phyloP scores from a whole-genome alignment of 2,797 vertebrate genomes.

The Macropus fuliginosus region DNA sequence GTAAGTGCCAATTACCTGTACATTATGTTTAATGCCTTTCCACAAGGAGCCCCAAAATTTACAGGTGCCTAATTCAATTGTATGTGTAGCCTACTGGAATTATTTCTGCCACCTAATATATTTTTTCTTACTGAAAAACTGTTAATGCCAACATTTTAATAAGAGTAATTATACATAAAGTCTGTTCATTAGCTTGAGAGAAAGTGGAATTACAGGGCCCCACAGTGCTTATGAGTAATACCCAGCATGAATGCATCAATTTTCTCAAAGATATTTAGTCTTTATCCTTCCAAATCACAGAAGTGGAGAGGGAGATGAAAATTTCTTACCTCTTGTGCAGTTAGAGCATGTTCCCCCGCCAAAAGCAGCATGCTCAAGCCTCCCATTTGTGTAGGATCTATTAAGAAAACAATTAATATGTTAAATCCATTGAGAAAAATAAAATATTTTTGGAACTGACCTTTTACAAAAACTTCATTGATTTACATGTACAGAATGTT shows the following conservation, averaged over 20 bases:
- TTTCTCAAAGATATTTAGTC: constrained; percentile 28
- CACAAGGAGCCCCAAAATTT: not conserved
- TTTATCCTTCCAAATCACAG: not conserved
- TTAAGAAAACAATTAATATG: constrained; percentile 74
- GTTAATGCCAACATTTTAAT: not conserved
- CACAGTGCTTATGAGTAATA: not conserved
- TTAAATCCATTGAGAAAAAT: constrained; percentile 72
- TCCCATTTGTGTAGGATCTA: constrained; percentile 98
- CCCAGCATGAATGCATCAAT: constrained; percentile 4
- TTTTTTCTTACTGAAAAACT: constrained; percentile 26
- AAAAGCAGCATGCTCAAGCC: constrained; percentile 98
- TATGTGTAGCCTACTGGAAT: not conserved
- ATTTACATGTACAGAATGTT: not conserved
- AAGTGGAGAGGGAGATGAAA: not conserved
- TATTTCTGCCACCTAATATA: not conserved
- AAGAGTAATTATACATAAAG: constrained; percentile 20
- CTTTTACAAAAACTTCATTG: not conserved
- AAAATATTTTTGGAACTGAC: constrained; percentile 29
- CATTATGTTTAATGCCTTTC: constrained; percentile 16
- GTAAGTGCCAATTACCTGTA: constrained; percentile 11
- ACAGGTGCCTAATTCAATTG: not conserved
- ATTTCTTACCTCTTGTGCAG: constrained; percentile 92
- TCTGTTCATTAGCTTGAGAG: not conserved
- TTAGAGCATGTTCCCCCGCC: constrained; percentile 97
- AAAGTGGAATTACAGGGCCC: not conserved